Evolutionary conservation across 2,888 invertebrate species (phyloP).

Genomic region (Scotopteryx bipunctaria): DNA sequence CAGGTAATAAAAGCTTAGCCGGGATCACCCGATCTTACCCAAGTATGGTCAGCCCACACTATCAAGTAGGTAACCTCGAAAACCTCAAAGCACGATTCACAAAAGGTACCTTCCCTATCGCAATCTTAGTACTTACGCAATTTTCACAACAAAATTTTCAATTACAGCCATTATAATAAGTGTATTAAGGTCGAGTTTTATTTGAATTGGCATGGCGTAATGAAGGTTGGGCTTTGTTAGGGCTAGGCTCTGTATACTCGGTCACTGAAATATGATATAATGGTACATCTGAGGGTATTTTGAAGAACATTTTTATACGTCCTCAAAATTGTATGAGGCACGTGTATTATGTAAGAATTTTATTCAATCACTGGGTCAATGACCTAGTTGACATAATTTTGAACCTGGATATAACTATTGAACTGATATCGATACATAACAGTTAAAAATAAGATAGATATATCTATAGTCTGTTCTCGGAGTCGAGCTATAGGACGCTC

Average conservation of each 20-base stretch:
- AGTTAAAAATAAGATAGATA: too few relatives aligned
- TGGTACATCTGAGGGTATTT: neutral
- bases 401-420: too few relatives aligned
- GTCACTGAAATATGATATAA: slow-evolving; percentile 12
- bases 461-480: too few relatives aligned
- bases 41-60: slow-evolving; percentile 18
- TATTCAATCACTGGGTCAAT: too few relatives aligned
- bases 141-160: slow-evolving; percentile 14
- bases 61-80: slow-evolving; percentile 17
- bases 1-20: slow-evolving; percentile 31
- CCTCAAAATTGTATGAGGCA: too few relatives aligned
- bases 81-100: slow-evolving; percentile 17
- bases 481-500: too few relatives aligned
- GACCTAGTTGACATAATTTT: too few relatives aligned
- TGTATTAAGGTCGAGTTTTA: slow-evolving; percentile 22
- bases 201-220: slow-evolving; percentile 21
- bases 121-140: slow-evolving; percentile 10
- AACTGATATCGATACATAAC: too few relatives aligned
- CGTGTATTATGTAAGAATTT: too few relatives aligned
- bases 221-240: slow-evolving; percentile 15
- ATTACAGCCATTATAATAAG: slow-evolving; percentile 25
- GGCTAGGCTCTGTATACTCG: slow-evolving; percentile 9
- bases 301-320: too few relatives aligned
- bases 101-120: slow-evolving; percentile 11
- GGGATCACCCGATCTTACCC: slow-evolving; percentile 22